Percentiles rank a stretch among this genome's conserved stretches.
Evolutionary conservation across 2,113 vertebrate genomes (phyloP).

Genomic region (Caranx melampygus): DNA sequence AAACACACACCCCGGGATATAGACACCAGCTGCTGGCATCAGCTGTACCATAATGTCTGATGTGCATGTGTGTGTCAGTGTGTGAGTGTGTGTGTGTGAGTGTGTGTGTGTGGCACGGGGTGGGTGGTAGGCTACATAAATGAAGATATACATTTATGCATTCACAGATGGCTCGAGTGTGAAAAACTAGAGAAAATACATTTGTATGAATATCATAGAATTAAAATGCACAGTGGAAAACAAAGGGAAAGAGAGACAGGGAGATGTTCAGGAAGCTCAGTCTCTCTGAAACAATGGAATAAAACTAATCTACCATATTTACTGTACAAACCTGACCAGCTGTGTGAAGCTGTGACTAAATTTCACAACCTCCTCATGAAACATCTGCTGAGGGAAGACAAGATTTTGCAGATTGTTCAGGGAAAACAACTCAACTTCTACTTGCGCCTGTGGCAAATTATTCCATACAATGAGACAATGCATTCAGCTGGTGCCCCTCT

Average conservation of each 20-base stretch:
- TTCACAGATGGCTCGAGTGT: slow-evolving; percentile 58
- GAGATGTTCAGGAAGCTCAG: slow-evolving; percentile 22
- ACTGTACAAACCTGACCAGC: not conserved
- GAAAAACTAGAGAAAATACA: slow-evolving; percentile 35
- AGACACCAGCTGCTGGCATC: slow-evolving; percentile 76
- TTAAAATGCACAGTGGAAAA: slow-evolving; percentile 5
- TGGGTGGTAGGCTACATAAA: slow-evolving; percentile 22
- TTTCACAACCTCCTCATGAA: too few species aligned
- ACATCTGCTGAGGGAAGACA: too few species aligned
- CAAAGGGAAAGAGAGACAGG: not conserved
- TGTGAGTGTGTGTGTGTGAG: slow-evolving; percentile 5
- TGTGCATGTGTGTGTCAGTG: slow-evolving; percentile 18
- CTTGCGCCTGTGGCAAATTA: too few species aligned
- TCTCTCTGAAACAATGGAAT: slow-evolving; percentile 2
- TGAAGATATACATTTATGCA: slow-evolving; percentile 62
- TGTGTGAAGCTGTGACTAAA: too few species aligned
- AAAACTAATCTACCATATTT: not conserved
- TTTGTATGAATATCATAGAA: not conserved
- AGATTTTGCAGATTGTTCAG: too few species aligned
- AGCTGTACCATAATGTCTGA: slow-evolving; percentile 68
- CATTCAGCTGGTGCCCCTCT: not conserved
- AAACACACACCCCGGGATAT: slow-evolving; percentile 52
- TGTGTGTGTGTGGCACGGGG: slow-evolving; percentile 8
- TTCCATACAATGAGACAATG: too few species aligned
- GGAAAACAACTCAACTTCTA: too few species aligned